Percentiles rank a stretch among this genome's conserved stretches.
Conservation (phyloP, 1,140 invertebrate species). For the Coptotermes formosanus region DNA sequence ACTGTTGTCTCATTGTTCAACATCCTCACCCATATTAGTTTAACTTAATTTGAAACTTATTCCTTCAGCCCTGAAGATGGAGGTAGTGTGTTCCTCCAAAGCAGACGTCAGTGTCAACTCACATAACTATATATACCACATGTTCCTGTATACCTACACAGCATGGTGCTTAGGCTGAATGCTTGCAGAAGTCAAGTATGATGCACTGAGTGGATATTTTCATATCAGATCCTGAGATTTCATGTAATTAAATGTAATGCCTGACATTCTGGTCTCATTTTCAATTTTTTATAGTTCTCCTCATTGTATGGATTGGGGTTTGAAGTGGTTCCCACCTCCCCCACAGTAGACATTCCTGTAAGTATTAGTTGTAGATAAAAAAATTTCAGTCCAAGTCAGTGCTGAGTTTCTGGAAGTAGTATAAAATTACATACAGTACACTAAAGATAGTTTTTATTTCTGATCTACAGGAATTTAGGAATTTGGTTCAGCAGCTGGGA, state of each 20-base stretch:
- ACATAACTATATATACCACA: too few relatives aligned
- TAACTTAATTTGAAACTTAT: too few relatives aligned
- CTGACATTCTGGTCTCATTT: conserved; percentile 22
- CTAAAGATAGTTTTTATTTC: not conserved
- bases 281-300: conserved; percentile 29
- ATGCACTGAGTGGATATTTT: not conserved
- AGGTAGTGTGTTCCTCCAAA: too few relatives aligned
- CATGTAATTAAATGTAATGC: not conserved
- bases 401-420: not conserved
- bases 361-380: conserved; percentile 22
- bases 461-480: conserved; percentile 37
- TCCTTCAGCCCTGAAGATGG: too few relatives aligned
- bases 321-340: conserved; percentile 53
- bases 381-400: not conserved
- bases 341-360: conserved; percentile 44
- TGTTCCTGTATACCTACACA: too few relatives aligned
- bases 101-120: too few relatives aligned
- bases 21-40: too few relatives aligned
- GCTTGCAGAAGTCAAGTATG: too few relatives aligned
- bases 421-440: not conserved
- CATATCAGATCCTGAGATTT: not conserved
- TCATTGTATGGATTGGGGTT: conserved; percentile 53
- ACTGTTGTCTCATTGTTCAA: too few relatives aligned
- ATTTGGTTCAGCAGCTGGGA: conserved; percentile 64
- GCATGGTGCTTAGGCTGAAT: too few relatives aligned